A percentile compares a stretch with the other conserved stretches of the same genome.
Conservation (phyloP, 1,140 invertebrate genomes). For the Drosophila ambigua region DNA sequence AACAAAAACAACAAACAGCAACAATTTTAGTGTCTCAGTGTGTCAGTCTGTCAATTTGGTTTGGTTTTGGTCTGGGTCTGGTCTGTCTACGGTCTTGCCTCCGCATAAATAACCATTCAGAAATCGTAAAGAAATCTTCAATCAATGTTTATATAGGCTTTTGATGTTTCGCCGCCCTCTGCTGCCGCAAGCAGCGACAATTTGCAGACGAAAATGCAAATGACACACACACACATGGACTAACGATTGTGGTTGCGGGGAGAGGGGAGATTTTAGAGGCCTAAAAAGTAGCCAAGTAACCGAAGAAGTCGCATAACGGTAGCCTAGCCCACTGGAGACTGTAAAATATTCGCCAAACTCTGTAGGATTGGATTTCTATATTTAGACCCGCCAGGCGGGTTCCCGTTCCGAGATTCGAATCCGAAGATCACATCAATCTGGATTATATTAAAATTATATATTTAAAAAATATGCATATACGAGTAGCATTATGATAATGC, state of each 20-base stretch:
- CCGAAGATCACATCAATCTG: too few relatives aligned
- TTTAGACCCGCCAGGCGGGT: too few relatives aligned
- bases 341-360: neutral
- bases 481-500: too few relatives aligned
- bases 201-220: constrained; percentile 78
- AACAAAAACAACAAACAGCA: constrained; percentile 48
- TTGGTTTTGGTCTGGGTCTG: constrained; percentile 8
- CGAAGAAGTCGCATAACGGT: constrained; percentile 28
- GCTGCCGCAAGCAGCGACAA: constrained; percentile 68
- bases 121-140: constrained; percentile 83
- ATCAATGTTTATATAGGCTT: constrained; percentile 81
- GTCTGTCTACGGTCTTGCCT: constrained; percentile 59
- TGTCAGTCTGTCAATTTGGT: constrained; percentile 70
- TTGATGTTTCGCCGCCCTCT: constrained; percentile 64
- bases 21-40: constrained; percentile 80
- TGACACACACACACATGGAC: constrained; percentile 40
- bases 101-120: constrained; percentile 82
- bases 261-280: constrained; percentile 16
- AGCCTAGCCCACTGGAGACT: constrained; percentile 16
- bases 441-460: too few relatives aligned
- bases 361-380: too few relatives aligned
- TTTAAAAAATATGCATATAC: too few relatives aligned
- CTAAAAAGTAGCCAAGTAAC: constrained; percentile 35
- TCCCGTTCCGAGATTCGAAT: too few relatives aligned
- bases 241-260: constrained; percentile 8